These are phyloP conservation scores for Macroramphosus scolopax DNA, from an alignment of 2,797 vertebrate species.

Conservation along the genomic window DNA sequence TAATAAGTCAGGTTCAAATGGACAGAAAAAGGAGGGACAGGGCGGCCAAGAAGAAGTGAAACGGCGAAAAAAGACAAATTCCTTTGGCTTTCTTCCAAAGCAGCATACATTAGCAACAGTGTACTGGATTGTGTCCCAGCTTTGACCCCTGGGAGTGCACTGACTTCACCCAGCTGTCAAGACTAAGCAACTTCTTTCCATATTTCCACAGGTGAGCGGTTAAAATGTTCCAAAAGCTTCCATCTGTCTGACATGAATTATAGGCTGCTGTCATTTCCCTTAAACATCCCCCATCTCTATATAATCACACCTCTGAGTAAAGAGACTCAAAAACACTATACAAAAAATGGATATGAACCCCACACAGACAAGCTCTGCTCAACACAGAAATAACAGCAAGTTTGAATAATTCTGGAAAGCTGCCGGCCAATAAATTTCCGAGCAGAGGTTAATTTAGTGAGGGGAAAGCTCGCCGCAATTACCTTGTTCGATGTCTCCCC, in stretches of 20 bases:
- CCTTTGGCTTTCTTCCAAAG: constrained; percentile 39
- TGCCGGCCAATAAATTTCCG: constrained; percentile 78
- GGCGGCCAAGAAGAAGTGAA: constrained; percentile 36
- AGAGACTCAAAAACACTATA: constrained; percentile 11
- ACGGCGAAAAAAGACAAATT: constrained; percentile 24
- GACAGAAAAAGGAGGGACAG: constrained; percentile 46
- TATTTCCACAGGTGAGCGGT: constrained; percentile 73
- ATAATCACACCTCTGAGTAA: constrained; percentile 50
- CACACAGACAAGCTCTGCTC: constrained; percentile 32
- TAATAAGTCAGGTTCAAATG: constrained; percentile 52
- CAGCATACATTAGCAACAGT: constrained; percentile 46
- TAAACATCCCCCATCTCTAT: constrained; percentile 59
- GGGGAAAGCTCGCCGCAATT: constrained; percentile 77
- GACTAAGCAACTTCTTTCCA: constrained; percentile 36
- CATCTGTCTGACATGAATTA: constrained; percentile 60
- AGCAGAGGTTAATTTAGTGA: constrained; percentile 81
- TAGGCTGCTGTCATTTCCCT: constrained; percentile 43
- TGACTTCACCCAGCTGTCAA: constrained; percentile 62
- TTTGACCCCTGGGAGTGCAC: constrained; percentile 53
- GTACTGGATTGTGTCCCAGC: constrained; percentile 45
- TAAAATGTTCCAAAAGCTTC: constrained; percentile 50
- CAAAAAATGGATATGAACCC: constrained; percentile 11
- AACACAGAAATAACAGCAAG: constrained; percentile 66
- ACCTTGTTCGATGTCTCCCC: constrained; percentile 76
- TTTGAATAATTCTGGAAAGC: constrained; percentile 79